Evolutionary conservation across 1,140 invertebrate genomes (phyloP), one percentile per base, ranked within the genome.

Genomic region (Cherax quadricarinatus): DNA sequence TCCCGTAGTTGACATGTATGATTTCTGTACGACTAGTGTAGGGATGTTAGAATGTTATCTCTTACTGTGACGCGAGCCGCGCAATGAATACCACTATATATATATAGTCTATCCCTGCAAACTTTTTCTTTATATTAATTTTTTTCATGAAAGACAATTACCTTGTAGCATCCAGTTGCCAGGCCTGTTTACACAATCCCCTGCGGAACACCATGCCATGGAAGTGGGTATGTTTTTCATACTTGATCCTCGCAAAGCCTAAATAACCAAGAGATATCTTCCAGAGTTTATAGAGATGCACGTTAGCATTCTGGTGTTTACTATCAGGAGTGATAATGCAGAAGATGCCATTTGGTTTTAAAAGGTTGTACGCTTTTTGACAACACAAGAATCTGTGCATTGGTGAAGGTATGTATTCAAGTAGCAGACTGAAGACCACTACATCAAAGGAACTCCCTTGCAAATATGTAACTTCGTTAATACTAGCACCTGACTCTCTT

Each of bases 241-340:
- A 98, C 89, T 96, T 96, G 60, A 98, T 97, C 92, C 98, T 96
- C 91, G 96, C 96, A 95, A 98, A 98, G 16, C 98, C 98, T 82
- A 99, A 95, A 79, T 96, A 96, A 80, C 97, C 96, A 89, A 99
- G 95, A 1, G 97, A 96, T 88, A 96, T 96, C 93, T 97, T 96
- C 98, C 98, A 98, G 91, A 97, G 97, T 95, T 98, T 98, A 95
- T 98, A 98, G 93, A 98, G 95, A 94, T 96, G 96, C 7, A 97
- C 96, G 96, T 99, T 99, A 7, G 97, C 96, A 62, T 97, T 96
- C 86, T 97, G 96, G 95, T 98, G 97, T 95, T 98, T 98, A 0
- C 98, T 99, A 95, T 99, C 98, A n/a, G 98, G 98, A 66, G 98
- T 98, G 24, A 97, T 96, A 89, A 99, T 97, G 75, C 98, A 95